These are phyloP conservation scores for Drepanosiphum platanoidis DNA, from an alignment of 2,888 invertebrate genomes.

Conservation along the genomic window DNA sequence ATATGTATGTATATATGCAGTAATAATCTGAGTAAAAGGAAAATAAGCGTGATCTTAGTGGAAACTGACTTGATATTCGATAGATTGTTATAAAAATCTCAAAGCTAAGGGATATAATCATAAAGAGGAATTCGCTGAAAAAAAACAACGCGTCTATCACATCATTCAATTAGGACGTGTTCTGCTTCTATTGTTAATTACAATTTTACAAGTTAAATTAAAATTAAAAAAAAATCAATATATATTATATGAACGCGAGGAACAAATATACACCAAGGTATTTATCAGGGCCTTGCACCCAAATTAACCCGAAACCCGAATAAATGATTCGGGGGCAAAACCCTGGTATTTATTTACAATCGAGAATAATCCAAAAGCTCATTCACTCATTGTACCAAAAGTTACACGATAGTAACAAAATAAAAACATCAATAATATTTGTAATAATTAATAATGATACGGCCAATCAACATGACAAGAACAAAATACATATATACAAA, in stretches of 20 bases:
- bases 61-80: constrained; percentile 4
- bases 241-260: neutral
- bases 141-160: neutral
- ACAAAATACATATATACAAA: too few species aligned
- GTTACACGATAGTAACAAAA: neutral
- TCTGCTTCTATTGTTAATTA: neutral
- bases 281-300: neutral
- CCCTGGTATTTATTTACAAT: constrained; percentile 9
- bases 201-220: too few species aligned
- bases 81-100: neutral
- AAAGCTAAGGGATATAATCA: neutral
- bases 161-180: neutral
- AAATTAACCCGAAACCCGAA: too few species aligned
- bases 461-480: neutral
- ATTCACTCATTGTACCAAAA: constrained; percentile 28
- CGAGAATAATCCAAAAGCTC: neutral
- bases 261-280: neutral
- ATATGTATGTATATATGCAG: too few species aligned
- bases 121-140: neutral
- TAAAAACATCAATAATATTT: neutral
- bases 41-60: neutral
- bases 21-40: neutral
- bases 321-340: too few species aligned
- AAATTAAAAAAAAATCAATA: neutral
- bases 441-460: neutral